phyloP scores from a whole-genome alignment of 2,113 vertebrate genomes.

The human (Homo sapiens) region GRCh38 chr2:117175001-117175500 shows the following conservation, averaged over 20 bases:
- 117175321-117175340: too few relatives aligned
- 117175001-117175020: background rate
- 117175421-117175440: too few relatives aligned
- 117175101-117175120: background rate
- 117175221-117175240: constrained; percentile 55
- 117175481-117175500: too few relatives aligned
- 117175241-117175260: background rate
- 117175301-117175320: background rate
- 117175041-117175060: constrained; percentile 32
- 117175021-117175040: background rate
- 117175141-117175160: constrained; percentile 55
- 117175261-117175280: constrained; percentile 69
- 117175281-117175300: constrained; percentile 29
- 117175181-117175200: constrained; percentile 55
- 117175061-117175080: constrained; percentile 57
- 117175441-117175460: too few relatives aligned
- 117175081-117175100: constrained; percentile 29
- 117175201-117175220: background rate
- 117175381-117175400: too few relatives aligned
- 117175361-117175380: too few relatives aligned
- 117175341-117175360: too few relatives aligned
- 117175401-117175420: too few relatives aligned
- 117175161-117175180: constrained; percentile 49
- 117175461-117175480: too few relatives aligned
- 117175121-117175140: constrained; percentile 59